These are phyloP conservation scores for Tupaia tana DNA, from an alignment of 2,113 vertebrate species.

Conservation along the genomic window DNA sequence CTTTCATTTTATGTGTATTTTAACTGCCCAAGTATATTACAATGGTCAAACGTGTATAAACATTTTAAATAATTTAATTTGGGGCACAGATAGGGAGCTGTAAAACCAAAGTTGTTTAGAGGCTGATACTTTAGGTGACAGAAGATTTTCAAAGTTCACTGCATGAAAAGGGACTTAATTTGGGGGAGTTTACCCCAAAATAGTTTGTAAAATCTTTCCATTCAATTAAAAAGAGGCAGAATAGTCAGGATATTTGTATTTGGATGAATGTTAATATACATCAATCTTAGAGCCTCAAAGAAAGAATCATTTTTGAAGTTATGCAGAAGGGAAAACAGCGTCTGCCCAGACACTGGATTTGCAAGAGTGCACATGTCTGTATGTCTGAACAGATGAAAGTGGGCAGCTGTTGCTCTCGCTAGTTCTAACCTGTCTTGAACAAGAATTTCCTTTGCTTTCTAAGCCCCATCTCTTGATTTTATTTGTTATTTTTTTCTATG, in stretches of 20 bases:
- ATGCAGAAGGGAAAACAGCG: neutral
- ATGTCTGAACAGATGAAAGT: neutral
- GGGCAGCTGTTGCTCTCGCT: neutral
- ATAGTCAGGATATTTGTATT: neutral
- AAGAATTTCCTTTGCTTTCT: neutral
- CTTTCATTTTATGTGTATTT: neutral
- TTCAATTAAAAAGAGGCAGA: neutral
- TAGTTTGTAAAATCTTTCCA: neutral
- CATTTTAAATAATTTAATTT: neutral
- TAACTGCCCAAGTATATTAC: neutral
- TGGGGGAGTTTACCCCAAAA: neutral
- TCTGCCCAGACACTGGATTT: neutral
- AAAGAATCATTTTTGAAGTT: slow-evolving; percentile 37
- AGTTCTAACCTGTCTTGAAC: neutral
- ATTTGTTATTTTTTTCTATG: neutral
- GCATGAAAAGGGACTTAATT: neutral
- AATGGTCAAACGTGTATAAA: neutral
- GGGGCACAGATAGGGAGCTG: neutral
- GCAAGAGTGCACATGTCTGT: neutral
- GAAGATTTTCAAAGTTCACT: neutral
- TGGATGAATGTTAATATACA: neutral
- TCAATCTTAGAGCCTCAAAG: neutral
- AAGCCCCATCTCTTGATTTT: neutral
- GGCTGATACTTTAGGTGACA: neutral
- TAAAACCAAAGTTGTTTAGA: neutral